Percentiles rank a stretch among this genome's conserved stretches.
Conservation (phyloP, 2,113 vertebrate genomes). For the Ahaetulla prasina region DNA sequence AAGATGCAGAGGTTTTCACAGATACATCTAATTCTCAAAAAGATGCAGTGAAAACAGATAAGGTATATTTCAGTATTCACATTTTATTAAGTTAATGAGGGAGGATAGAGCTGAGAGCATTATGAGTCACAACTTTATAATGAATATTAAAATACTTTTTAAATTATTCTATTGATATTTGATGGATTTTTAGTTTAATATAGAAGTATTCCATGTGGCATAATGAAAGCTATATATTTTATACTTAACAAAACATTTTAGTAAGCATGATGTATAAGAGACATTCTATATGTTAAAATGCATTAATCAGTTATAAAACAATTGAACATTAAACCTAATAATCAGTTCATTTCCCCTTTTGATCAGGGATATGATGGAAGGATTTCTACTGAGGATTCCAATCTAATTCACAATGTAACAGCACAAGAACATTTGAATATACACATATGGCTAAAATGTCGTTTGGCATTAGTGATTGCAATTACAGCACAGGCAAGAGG, state of each 20-base stretch:
- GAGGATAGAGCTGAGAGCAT: not conserved
- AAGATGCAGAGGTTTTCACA: constrained; percentile 71
- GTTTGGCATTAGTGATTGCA: constrained; percentile 66
- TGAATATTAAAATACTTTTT: not conserved
- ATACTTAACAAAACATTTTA: not conserved
- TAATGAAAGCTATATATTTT: not conserved
- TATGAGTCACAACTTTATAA: not conserved
- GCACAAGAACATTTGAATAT: constrained; percentile 71
- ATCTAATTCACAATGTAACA: constrained; percentile 52
- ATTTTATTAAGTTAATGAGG: not conserved
- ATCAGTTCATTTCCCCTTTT: constrained; percentile 7
- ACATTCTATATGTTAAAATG: not conserved
- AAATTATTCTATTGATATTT: not conserved
- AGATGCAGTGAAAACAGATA: constrained; percentile 3
- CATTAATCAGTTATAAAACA: not conserved
- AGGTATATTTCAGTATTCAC: constrained; percentile 48
- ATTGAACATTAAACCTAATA: not conserved
- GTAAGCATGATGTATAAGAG: not conserved
- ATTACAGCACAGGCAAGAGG: constrained; percentile 68
- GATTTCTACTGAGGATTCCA: constrained; percentile 22
- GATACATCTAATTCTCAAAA: constrained; percentile 5
- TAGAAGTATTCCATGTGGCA: not conserved
- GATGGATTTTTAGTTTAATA: not conserved
- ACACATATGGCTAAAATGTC: constrained; percentile 81
- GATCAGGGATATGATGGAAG: constrained; percentile 45